A percentile compares a stretch with the other conserved stretches of the same genome.
phyloP scores from a whole-genome alignment of 2,888 invertebrate genomes.

The Drosophila kambysellisi region DNA sequence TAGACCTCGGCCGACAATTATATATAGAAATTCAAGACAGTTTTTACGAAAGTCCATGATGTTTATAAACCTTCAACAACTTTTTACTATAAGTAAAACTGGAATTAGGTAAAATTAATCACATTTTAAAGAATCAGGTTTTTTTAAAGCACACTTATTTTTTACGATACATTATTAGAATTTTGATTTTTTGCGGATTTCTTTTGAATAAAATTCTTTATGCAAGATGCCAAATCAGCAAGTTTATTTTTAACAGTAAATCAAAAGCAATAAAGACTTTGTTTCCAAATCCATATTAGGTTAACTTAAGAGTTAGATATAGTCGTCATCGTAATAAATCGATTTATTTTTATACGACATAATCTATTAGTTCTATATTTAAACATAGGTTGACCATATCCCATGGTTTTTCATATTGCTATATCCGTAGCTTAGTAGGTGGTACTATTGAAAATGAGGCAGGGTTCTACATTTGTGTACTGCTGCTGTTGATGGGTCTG shows the following conservation, averaged over 20 bases:
- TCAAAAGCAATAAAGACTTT: background rate
- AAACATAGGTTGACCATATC: conserved; percentile 14
- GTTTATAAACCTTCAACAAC: background rate
- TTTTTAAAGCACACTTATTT: too few species aligned
- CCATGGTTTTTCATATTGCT: background rate
- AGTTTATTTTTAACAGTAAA: background rate
- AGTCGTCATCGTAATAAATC: conserved; percentile 21
- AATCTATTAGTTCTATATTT: conserved; percentile 2
- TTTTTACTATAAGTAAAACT: background rate
- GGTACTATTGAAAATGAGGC: conserved; percentile 21
- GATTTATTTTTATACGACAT: conserved; percentile 17
- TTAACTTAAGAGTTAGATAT: background rate
- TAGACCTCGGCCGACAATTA: background rate
- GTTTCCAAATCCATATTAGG: background rate
- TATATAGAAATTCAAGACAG: background rate
- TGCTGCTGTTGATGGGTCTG: background rate
- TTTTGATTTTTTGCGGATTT: background rate
- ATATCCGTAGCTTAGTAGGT: conserved; percentile 10
- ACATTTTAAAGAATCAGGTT: background rate
- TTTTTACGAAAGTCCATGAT: background rate
- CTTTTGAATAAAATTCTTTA: background rate
- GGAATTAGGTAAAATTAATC: background rate
- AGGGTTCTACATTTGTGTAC: background rate
- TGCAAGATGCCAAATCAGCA: background rate
- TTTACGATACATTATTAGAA: too few species aligned